Evolutionary conservation across 2,888 invertebrate species (phyloP).

Genomic region (Piscicola geometra): DNA sequence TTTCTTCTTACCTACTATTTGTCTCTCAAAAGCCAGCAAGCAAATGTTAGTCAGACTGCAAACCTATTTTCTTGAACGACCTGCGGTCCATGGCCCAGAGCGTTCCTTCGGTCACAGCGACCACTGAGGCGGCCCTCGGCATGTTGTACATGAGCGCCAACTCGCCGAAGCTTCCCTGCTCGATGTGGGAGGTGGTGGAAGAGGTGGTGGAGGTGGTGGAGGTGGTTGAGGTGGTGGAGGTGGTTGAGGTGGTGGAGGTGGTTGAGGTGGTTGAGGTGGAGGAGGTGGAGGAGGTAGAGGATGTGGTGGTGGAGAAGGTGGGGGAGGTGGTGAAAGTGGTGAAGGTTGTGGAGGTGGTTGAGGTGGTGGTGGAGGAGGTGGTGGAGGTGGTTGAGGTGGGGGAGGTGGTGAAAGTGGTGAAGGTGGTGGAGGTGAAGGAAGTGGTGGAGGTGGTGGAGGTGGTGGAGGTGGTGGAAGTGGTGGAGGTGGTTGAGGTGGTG

Average conservation of each 20-base stretch:
- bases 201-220: background rate
- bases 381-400: no score
- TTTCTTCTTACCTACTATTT: no score
- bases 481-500: background rate
- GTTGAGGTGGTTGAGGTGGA: background rate
- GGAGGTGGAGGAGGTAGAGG: conserved; percentile 13
- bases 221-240: background rate
- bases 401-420: background rate
- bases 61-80: conserved; percentile 53
- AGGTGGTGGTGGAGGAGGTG: no score
- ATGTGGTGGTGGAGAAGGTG: background rate
- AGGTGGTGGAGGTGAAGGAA: background rate
- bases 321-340: background rate
- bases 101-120: conserved; percentile 49
- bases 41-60: background rate
- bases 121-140: conserved; percentile 55
- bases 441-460: background rate
- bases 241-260: background rate
- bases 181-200: background rate
- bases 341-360: no score
- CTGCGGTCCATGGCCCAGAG: conserved; percentile 56
- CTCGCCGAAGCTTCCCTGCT: conserved; percentile 55
- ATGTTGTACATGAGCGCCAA: conserved; percentile 56
- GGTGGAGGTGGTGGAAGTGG: background rate
- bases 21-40: no score